Conservation (phyloP, 2,888 invertebrate species). For the Cryptocephalus primarius region DNA sequence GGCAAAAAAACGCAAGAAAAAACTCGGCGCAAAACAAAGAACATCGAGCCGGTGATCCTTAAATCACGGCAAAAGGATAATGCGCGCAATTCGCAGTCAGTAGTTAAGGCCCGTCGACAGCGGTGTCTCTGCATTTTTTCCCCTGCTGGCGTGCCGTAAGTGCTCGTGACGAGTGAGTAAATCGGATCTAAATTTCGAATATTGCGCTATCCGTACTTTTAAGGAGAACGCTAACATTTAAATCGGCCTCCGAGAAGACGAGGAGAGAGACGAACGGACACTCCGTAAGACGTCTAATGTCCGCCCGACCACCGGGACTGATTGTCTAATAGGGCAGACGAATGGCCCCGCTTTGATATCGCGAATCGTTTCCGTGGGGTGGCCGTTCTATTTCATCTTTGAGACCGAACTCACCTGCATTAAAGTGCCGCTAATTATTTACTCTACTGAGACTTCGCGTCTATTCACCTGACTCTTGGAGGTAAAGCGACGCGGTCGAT, state of each 20-base stretch:
- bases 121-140: slow-evolving; percentile 16
- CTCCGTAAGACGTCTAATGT: slow-evolving; percentile 9
- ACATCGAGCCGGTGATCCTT: slow-evolving; percentile 14
- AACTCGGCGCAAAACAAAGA: slow-evolving; percentile 10
- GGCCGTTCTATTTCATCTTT: no score
- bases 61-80: slow-evolving; percentile 22
- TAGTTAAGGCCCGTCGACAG: slow-evolving; percentile 9
- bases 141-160: slow-evolving; percentile 14
- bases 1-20: slow-evolving; percentile 12
- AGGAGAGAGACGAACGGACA: no score
- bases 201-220: slow-evolving; percentile 18
- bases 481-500: no score
- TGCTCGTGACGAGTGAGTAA: slow-evolving; percentile 24
- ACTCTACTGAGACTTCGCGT: no score
- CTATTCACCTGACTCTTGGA: no score
- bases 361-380: no score
- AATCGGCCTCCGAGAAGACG: slow-evolving; percentile 18
- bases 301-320: slow-evolving; percentile 30
- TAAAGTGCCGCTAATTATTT: no score
- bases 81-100: slow-evolving; percentile 29
- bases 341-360: no score
- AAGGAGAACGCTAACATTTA: slow-evolving; percentile 23
- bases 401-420: no score
- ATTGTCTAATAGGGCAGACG: slow-evolving; percentile 26
- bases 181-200: slow-evolving; percentile 26